Base-by-base conservation (phyloP, 2,888 invertebrate species). In the Lottia scabra region DNA sequence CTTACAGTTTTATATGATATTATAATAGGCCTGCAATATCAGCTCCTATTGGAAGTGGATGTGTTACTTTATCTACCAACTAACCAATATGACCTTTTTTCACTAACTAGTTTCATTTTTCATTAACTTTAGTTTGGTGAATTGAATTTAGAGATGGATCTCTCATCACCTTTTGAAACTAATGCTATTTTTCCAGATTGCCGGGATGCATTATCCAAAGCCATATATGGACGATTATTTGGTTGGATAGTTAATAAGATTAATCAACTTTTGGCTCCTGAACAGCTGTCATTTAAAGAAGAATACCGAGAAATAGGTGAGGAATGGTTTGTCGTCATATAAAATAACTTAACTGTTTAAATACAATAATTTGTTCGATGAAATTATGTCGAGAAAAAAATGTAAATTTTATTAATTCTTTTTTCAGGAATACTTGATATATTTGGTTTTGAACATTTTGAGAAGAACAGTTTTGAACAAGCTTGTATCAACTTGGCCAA, bases 231-330 rank as follows among this genome's bases (percentile, higher is more conserved):
- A 4, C 87, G 91, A 8, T 80, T 91, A 77, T 91, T 91, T 87
- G 87, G 90, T 71, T 91, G 90, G 90, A 88, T 91, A 70, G 90
- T 91, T 65, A 88, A 89, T 81, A 90, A 90, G 80, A 87, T 91
- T 72, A 91, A 91, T 82, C 84, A 85, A 73, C 88, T 91, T 46
- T 84, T 91, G 76, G 90, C 84, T 0, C 84, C 86, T 10, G 69
- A 80, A 26, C 79, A 83, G 72, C 67, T 45, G 19, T 67, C 81
- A 5, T 72, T 68, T 4, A 70, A 73, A 10, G 69, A 75, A n/a
- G 76, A 76, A 43, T 68, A 74, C 30, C 74, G 74, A 62, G 85
- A 85, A 76, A 85, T 85, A 48, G 85, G 84, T 83, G 75, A 67
- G 74, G 19, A 30, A 38, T 23, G 13, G 23, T 56, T 56, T 23